A percentile compares a stretch with the other conserved stretches of the same genome.
Conservation (phyloP, 2,113 vertebrate genomes). For the Australoheros scitulus region DNA sequence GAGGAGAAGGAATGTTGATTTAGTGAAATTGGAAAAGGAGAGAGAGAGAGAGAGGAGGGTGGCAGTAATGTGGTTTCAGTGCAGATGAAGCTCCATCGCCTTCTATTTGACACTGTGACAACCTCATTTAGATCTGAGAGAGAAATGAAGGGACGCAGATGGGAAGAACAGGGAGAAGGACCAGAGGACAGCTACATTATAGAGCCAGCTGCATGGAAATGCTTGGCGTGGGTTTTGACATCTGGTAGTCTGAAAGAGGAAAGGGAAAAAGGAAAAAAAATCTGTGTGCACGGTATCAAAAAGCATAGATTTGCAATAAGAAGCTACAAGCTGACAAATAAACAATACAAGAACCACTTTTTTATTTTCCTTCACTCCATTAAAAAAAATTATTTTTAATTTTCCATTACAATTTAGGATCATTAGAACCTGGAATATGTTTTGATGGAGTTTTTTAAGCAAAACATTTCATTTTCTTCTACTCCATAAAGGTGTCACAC, state of each 20-base stretch:
- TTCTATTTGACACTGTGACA: slow-evolving; percentile 45
- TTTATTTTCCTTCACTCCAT: too few relatives aligned
- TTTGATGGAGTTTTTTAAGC: not conserved
- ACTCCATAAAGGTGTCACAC: too few relatives aligned
- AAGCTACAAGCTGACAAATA: not conserved
- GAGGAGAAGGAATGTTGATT: slow-evolving; percentile 36
- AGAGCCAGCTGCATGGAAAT: not conserved
- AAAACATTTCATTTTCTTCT: too few relatives aligned
- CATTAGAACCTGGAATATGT: too few relatives aligned
- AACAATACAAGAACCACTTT: too few relatives aligned
- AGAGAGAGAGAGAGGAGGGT: not conserved
- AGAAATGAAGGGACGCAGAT: slow-evolving; percentile 17
- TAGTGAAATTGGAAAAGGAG: slow-evolving; percentile 25
- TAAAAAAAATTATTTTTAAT: too few relatives aligned
- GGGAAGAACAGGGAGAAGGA: slow-evolving; percentile 4
- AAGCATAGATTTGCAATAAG: not conserved
- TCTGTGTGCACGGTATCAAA: not conserved
- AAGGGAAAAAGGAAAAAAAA: not conserved
- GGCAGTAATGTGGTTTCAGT: slow-evolving; percentile 10
- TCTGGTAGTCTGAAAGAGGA: not conserved
- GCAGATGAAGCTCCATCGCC: slow-evolving; percentile 33
- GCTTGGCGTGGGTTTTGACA: not conserved
- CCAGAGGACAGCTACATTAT: not conserved
- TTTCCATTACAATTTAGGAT: too few relatives aligned
- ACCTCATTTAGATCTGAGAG: slow-evolving; percentile 43